Evolutionary conservation across 2,888 invertebrate species (phyloP), one percentile per base, ranked within the genome.

Genomic region (Hyppa rectilinea): DNA sequence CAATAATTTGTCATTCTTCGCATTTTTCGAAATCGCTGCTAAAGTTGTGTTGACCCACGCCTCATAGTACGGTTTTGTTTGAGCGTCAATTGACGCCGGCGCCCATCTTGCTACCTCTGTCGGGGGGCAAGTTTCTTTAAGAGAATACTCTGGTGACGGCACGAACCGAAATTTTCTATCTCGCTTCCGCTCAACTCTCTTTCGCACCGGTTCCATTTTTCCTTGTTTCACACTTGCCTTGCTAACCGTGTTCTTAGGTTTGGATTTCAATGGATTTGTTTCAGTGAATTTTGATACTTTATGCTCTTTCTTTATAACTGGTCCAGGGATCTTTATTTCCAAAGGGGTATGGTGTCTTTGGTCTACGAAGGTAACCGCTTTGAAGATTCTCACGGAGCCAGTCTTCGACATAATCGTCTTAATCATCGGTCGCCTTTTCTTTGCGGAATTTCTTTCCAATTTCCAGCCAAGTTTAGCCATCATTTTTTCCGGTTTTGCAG

Each of bases 91-190:
- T 3, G 88, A 88, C 0, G 85, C 81, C 0, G 94, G 92, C 1
- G 88, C 90, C 95, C 94, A 95, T 80, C 91, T 92, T 0, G 93
- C 93, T 0, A 94, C 91, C 71, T 94, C 94, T 0, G 94, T 94
- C 0, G 84, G 81, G 0, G 92, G 92, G 0, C 90, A 90, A 0
- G 14, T 31, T 69, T 14, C 14, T 0, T 4, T 43, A 9, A 0
- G 0, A 0, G 72, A 70, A 10, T 26, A 10, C 9, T 80, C 77
- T 0, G 85, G 80, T 0, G 87, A 88, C 0, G 45, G 38, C 0
- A 55, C 2, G 10, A 60, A 38, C 2, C 58, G 65, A 4, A 12
- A 29, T 9, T 50, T 75, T 36, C 29, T 65, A 0, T 43, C 71
- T 2, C 72, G 58, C 31, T 52, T 81, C 5, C 71, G 67, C 0